Percentiles rank a stretch among this genome's conserved stretches.
These are phyloP conservation scores for Dreissena rostriformis DNA, from an alignment of 1,140 invertebrate species.

Conservation along the genomic window DNA sequence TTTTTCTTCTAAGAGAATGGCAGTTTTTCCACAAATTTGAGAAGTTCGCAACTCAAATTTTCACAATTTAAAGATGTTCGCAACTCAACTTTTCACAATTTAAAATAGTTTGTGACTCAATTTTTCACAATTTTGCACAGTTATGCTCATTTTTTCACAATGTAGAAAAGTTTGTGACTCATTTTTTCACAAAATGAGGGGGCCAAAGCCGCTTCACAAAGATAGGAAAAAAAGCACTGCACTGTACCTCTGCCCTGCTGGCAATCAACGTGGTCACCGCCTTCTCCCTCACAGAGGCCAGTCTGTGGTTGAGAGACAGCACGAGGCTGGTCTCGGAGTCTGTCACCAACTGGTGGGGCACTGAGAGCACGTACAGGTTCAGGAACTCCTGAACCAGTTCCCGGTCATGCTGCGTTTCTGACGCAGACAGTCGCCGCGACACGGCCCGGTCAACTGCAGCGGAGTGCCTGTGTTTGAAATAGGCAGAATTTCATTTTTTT, in stretches of 20 bases:
- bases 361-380: constrained; percentile 69
- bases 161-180: too few relatives aligned
- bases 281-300: constrained; percentile 62
- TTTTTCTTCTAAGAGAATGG: too few relatives aligned
- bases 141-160: too few relatives aligned
- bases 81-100: too few relatives aligned
- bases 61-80: too few relatives aligned
- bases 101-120: too few relatives aligned
- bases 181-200: too few relatives aligned
- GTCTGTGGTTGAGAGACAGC: constrained; percentile 72
- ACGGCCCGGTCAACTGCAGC: constrained; percentile 65
- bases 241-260: constrained; percentile 61
- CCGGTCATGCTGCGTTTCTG: constrained; percentile 30
- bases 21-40: too few relatives aligned
- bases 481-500: neutral
- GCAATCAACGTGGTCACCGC: constrained; percentile 72
- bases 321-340: constrained; percentile 67
- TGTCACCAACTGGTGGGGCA: constrained; percentile 68
- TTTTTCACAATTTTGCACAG: too few relatives aligned
- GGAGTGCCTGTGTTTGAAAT: constrained; percentile 63
- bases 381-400: constrained; percentile 66
- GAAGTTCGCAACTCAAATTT: too few relatives aligned
- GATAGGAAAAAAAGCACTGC: neutral
- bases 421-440: constrained; percentile 53
- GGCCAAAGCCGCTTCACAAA: too few relatives aligned